Percentiles rank a stretch among this genome's conserved stretches.
phyloP scores from a whole-genome alignment of 2,797 vertebrate genomes.

The Myripristis jacobus region DNA sequence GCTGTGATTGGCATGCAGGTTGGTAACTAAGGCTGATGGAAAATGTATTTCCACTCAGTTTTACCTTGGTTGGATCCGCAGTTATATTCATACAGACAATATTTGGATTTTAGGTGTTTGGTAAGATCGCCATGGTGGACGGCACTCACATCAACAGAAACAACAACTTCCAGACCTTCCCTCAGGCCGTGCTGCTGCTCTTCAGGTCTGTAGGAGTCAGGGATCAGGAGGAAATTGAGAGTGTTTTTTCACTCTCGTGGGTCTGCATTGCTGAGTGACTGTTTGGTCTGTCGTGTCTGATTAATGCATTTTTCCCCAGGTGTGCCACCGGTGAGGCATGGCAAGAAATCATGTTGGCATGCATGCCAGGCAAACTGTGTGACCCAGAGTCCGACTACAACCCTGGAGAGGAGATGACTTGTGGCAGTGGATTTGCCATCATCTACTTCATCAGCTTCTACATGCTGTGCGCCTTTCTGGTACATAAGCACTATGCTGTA shows the following conservation, averaged over 20 bases:
- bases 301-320: conserved; percentile 71
- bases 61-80: not conserved
- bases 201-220: conserved; percentile 87
- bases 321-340: conserved; percentile 98
- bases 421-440: conserved; percentile 97
- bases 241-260: not conserved
- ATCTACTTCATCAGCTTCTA: conserved; percentile 99
- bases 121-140: conserved; percentile 97
- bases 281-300: not conserved
- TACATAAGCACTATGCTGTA: conserved; percentile 64
- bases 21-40: conserved; percentile 32
- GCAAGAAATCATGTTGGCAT: conserved; percentile 99
- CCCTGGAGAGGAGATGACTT: conserved; percentile 93
- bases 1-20: conserved; percentile 99
- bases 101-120: conserved; percentile 89
- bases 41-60: not conserved
- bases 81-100: not conserved
- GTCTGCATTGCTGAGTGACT: not conserved
- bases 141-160: conserved; percentile 98
- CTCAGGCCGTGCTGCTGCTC: conserved; percentile 95
- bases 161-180: conserved; percentile 99
- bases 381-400: conserved; percentile 95
- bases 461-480: conserved; percentile 99
- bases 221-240: not conserved
- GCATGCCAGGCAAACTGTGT: conserved; percentile 94